Evolutionary conservation across 2,113 vertebrate species (phyloP).

Genomic region (Columba janthina): DNA sequence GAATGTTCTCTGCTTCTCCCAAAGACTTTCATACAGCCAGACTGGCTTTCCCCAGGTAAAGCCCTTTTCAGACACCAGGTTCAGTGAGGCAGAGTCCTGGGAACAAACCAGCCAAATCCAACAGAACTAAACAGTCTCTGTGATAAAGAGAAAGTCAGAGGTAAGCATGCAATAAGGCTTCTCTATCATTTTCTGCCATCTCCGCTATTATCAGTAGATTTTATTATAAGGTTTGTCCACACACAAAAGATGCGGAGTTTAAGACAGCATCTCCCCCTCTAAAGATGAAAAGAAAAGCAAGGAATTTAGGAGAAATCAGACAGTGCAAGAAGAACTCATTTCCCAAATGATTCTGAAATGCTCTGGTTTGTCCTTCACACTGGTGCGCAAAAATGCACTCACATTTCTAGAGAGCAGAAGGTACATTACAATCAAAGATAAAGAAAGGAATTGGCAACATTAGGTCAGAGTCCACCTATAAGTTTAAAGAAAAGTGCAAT

Average conservation of each 20-base stretch:
- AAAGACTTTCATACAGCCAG: conserved; percentile 19
- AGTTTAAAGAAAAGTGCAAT: background rate
- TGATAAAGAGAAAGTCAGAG: background rate
- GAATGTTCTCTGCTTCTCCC: conserved; percentile 39
- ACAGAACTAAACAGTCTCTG: background rate
- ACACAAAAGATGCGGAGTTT: background rate
- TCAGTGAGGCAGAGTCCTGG: conserved; percentile 24
- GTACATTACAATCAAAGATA: background rate
- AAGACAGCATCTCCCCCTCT: background rate
- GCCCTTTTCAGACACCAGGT: conserved; percentile 23
- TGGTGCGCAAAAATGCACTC: background rate
- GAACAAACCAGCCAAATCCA: conserved; percentile 34
- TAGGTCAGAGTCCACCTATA: conserved; percentile 19
- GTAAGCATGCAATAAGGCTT: background rate
- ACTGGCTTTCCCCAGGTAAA: conserved; percentile 50
- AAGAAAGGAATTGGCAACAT: background rate
- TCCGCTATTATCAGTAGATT: background rate
- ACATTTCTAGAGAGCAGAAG: background rate
- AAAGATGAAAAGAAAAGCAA: background rate
- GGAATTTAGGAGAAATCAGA: background rate
- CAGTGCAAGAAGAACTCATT: background rate
- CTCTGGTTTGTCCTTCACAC: background rate
- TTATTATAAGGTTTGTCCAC: background rate
- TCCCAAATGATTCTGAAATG: background rate
- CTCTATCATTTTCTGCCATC: background rate